Conservation (phyloP, 1,140 invertebrate genomes). For the Tyrophagus putrescentiae region DNA sequence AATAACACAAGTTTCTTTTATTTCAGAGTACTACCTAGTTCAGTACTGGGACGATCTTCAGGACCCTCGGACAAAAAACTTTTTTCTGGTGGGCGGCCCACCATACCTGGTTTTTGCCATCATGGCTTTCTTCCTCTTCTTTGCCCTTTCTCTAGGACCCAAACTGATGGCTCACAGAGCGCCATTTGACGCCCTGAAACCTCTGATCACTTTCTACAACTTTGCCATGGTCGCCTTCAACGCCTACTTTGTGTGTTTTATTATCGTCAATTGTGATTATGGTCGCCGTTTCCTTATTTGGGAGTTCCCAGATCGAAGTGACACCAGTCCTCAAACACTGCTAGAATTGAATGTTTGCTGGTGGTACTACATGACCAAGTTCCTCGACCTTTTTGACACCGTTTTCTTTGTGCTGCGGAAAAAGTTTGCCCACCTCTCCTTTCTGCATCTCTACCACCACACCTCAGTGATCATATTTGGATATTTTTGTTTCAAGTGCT, state of each 20-base stretch:
- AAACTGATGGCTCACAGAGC: slow-evolving; percentile 69
- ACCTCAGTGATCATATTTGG: too few species aligned
- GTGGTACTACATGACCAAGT: slow-evolving; percentile 38
- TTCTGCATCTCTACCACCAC: too few species aligned
- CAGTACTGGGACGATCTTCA: slow-evolving; percentile 19
- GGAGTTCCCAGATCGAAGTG: neutral
- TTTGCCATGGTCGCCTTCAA: slow-evolving; percentile 27
- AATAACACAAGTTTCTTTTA: too few species aligned
- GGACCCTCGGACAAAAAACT: slow-evolving; percentile 17
- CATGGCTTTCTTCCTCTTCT: slow-evolving; percentile 53
- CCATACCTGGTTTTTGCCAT: slow-evolving; percentile 1
- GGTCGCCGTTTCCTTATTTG: too few species aligned
- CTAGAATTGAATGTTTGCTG: slow-evolving; percentile 34
- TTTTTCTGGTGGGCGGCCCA: slow-evolving; percentile 16
- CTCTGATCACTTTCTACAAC: slow-evolving; percentile 62
- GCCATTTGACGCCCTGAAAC: slow-evolving; percentile 52
- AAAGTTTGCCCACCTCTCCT: slow-evolving; percentile 37
- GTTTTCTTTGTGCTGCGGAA: slow-evolving; percentile 38
- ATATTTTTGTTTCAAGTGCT: too few species aligned
- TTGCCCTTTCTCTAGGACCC: slow-evolving; percentile 56
- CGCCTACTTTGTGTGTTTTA: slow-evolving; percentile 9
- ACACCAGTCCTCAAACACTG: slow-evolving; percentile 17
- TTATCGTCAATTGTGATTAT: slow-evolving; percentile 23
- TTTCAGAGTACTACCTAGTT: slow-evolving; percentile 11
- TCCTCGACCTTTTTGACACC: slow-evolving; percentile 37